Conservation (phyloP, 2,113 vertebrate genomes). For the Bostrychus sinensis region DNA sequence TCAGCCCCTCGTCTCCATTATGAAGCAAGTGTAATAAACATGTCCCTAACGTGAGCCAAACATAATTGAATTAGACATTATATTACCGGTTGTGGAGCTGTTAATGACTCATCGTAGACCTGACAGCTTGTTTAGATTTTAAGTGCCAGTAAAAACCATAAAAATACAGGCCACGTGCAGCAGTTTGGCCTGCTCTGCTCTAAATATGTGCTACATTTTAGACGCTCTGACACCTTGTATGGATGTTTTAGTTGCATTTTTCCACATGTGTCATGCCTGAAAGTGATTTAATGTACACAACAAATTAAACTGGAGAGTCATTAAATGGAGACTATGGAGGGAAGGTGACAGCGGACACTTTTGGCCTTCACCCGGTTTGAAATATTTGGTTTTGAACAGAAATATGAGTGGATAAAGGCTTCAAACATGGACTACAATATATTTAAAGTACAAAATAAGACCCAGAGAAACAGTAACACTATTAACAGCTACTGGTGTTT, state of each 20-base stretch:
- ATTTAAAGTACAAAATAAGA: no score
- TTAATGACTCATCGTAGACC: slow-evolving; percentile 1
- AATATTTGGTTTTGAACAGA: not conserved
- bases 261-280: not conserved
- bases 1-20: not conserved
- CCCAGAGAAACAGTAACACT: no score
- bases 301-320: not conserved
- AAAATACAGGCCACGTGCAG: not conserved
- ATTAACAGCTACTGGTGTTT: no score
- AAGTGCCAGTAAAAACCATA: not conserved
- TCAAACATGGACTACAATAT: no score
- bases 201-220: not conserved
- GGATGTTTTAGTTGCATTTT: not conserved
- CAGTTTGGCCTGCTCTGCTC: not conserved
- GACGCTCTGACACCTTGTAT: not conserved
- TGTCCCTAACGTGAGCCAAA: not conserved
- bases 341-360: not conserved
- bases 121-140: not conserved
- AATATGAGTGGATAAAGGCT: no score
- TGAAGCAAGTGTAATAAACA: not conserved
- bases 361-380: not conserved
- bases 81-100: not conserved
- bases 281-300: not conserved
- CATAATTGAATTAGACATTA: slow-evolving; percentile 5
- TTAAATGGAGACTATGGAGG: not conserved